These are phyloP conservation scores for Drymodes brunneopygia DNA, from an alignment of 2,113 vertebrate species.

Conservation along the genomic window DNA sequence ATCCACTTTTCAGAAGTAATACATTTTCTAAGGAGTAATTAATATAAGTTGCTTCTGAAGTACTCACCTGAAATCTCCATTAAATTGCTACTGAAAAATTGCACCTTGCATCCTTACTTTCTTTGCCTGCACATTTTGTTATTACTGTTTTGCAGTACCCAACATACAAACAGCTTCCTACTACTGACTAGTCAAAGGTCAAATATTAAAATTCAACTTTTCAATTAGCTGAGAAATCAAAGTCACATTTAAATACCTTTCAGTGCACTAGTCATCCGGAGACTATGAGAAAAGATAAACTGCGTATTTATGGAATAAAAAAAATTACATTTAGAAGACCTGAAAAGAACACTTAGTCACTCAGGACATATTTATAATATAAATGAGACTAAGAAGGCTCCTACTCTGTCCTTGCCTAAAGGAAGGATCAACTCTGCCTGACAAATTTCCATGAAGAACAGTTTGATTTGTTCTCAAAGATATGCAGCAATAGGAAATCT, in stretches of 20 bases:
- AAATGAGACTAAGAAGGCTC: background rate
- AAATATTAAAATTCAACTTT: background rate
- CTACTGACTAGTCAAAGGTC: background rate
- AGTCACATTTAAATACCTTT: background rate
- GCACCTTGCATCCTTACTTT: background rate
- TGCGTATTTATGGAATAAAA: background rate
- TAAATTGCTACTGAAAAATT: background rate
- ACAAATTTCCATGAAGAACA: background rate
- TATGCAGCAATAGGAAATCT: background rate
- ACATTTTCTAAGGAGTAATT: background rate
- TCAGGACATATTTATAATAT: background rate
- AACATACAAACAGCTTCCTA: background rate
- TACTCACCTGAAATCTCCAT: background rate
- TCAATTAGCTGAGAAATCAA: background rate
- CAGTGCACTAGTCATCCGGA: background rate
- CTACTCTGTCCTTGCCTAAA: background rate
- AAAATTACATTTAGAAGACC: background rate
- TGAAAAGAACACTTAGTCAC: background rate
- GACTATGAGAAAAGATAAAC: background rate
- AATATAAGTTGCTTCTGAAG: background rate
- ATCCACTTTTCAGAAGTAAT: background rate
- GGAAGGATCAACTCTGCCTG: background rate
- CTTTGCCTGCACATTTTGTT: background rate
- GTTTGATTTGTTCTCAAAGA: background rate
- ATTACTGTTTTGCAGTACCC: background rate